Evolutionary conservation across 2,888 invertebrate species (phyloP).

Genomic region (Lasioglossum calceatum): DNA sequence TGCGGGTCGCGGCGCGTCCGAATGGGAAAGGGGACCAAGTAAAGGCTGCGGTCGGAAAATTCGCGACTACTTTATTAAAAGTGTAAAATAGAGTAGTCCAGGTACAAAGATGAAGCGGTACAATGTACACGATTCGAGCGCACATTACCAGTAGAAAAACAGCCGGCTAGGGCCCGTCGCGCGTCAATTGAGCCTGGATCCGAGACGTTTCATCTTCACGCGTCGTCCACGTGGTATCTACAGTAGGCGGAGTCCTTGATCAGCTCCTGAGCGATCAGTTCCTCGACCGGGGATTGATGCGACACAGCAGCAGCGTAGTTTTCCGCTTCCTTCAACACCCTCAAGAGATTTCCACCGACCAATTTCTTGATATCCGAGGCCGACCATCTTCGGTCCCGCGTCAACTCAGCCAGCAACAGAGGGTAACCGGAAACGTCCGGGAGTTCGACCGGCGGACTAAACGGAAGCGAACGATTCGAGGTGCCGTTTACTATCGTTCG

Average conservation of each 20-base stretch:
- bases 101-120: conserved; percentile 66
- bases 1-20: background rate
- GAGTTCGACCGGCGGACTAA: conserved; percentile 85
- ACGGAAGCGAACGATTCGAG: conserved; percentile 16
- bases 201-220: conserved; percentile 48
- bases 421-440: conserved; percentile 87
- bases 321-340: conserved; percentile 86
- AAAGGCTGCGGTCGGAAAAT: background rate
- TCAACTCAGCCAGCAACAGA: conserved; percentile 87
- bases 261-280: conserved; percentile 86
- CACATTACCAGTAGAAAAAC: conserved; percentile 8
- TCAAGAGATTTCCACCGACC: conserved; percentile 86
- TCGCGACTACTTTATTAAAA: conserved; percentile 51
- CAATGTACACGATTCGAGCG: conserved; percentile 19
- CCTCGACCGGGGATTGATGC: conserved; percentile 85
- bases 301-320: conserved; percentile 78
- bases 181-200: background rate
- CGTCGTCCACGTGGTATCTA: conserved; percentile 83
- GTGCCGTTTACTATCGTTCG: background rate
- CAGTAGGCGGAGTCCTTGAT: conserved; percentile 86
- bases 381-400: conserved; percentile 87
- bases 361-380: conserved; percentile 87
- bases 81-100: conserved; percentile 64
- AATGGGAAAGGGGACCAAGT: background rate
- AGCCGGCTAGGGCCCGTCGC: background rate